phyloP scores from a whole-genome alignment of 1,140 invertebrate genomes.

The Stegodyphus dumicola region DNA sequence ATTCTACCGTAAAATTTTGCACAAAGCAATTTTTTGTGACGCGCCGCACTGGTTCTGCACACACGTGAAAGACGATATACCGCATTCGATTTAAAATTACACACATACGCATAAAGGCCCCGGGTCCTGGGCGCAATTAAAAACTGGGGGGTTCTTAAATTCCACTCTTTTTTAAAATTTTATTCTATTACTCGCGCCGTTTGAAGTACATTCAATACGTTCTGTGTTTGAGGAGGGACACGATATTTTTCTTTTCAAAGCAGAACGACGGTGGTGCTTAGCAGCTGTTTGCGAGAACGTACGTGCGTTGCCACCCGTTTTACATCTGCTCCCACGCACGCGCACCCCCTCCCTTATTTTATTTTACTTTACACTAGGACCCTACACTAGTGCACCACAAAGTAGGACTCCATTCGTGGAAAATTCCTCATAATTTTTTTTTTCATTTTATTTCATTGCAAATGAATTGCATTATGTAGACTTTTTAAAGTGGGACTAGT shows the following conservation, averaged over 20 bases:
- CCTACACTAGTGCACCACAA: no score
- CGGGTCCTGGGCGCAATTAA: background rate
- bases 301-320: background rate
- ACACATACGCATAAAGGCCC: background rate
- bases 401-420: no score
- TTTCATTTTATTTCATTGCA: background rate
- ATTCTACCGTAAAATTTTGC: background rate
- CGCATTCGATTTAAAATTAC: background rate
- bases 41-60: background rate
- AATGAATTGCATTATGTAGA: background rate
- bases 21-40: background rate
- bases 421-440: background rate
- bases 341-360: no score
- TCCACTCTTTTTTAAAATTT: background rate
- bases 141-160: background rate
- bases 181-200: background rate
- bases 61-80: background rate
- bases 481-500: background rate
- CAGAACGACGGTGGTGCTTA: background rate
- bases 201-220: background rate
- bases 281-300: background rate
- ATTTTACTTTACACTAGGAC: no score
- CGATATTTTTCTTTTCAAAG: background rate
- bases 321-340: background rate
- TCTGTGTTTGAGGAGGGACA: no score